A percentile compares a stretch with the other conserved stretches of the same genome.
phyloP scores from a whole-genome alignment of 2,888 invertebrate species.

The Muschampia plurimacula region DNA sequence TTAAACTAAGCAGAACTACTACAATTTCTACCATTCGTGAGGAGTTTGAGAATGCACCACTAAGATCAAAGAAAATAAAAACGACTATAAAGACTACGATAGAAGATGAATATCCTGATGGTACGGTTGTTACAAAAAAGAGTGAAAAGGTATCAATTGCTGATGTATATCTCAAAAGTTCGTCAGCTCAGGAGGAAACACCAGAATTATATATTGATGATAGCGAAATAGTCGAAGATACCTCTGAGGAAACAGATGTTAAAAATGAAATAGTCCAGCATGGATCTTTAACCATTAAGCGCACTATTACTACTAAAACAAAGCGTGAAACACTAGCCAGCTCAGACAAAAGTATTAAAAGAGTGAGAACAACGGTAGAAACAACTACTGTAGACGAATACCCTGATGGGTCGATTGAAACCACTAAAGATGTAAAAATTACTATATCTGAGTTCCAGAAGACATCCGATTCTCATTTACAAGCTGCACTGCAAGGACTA shows the following conservation, averaged over 20 bases:
- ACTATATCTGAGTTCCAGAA: slow-evolving; percentile 82
- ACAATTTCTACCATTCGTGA: slow-evolving; percentile 68
- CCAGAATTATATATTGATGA: slow-evolving; percentile 62
- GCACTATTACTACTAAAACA: slow-evolving; percentile 77
- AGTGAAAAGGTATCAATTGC: slow-evolving; percentile 76
- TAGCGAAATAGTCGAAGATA: slow-evolving; percentile 72
- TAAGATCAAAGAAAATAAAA: slow-evolving; percentile 67
- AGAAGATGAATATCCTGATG: slow-evolving; percentile 77
- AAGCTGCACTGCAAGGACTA: slow-evolving; percentile 76
- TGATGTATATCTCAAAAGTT: slow-evolving; percentile 62
- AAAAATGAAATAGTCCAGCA: slow-evolving; percentile 69
- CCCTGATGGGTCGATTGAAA: slow-evolving; percentile 84
- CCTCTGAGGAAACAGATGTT: slow-evolving; percentile 71
- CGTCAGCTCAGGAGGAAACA: slow-evolving; percentile 51
- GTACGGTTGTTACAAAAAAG: slow-evolving; percentile 71
- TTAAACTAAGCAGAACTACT: slow-evolving; percentile 66
- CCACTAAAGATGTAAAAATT: slow-evolving; percentile 82
- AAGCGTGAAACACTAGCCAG: slow-evolving; percentile 80
- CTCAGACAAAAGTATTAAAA: slow-evolving; percentile 80
- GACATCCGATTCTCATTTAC: slow-evolving; percentile 75
- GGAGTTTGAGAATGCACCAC: slow-evolving; percentile 63
- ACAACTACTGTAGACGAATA: slow-evolving; percentile 78
- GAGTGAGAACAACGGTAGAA: slow-evolving; percentile 85
- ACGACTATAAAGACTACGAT: slow-evolving; percentile 59
- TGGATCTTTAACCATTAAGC: slow-evolving; percentile 67